Conservation (phyloP, 2,888 invertebrate species). For the Rhopalosiphum nymphaeae region DNA sequence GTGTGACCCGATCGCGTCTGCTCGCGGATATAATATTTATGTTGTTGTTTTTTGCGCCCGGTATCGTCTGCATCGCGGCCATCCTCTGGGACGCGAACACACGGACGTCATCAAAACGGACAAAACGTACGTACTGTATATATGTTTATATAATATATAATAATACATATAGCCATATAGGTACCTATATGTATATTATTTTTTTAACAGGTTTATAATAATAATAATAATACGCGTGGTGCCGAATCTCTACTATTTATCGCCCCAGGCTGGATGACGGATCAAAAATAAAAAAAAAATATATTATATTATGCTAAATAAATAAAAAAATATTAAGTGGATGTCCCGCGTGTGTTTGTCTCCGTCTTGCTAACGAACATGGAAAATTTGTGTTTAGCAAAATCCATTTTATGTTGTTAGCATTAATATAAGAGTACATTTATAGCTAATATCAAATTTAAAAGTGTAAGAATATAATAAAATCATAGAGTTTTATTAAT, state of each 20-base stretch:
- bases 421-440: too few species aligned
- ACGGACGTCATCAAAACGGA: background rate
- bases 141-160: background rate
- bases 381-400: too few species aligned
- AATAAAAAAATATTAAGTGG: background rate
- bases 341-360: too few species aligned
- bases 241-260: background rate
- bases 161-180: background rate
- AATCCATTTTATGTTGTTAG: too few species aligned
- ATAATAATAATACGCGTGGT: background rate
- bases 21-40: conserved; percentile 25
- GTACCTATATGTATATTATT: background rate
- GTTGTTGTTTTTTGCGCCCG: background rate
- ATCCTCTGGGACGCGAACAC: background rate
- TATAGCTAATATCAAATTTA: too few species aligned
- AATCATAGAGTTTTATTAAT: too few species aligned
- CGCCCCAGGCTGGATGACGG: background rate
- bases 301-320: background rate
- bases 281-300: background rate
- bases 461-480: too few species aligned
- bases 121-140: background rate
- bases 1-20: background rate
- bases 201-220: background rate
- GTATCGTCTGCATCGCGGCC: background rate
- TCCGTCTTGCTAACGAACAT: too few species aligned